A percentile compares a stretch with the other conserved stretches of the same genome.
Conservation (phyloP, 2,888 invertebrate genomes). For the Xylota sylvarum region DNA sequence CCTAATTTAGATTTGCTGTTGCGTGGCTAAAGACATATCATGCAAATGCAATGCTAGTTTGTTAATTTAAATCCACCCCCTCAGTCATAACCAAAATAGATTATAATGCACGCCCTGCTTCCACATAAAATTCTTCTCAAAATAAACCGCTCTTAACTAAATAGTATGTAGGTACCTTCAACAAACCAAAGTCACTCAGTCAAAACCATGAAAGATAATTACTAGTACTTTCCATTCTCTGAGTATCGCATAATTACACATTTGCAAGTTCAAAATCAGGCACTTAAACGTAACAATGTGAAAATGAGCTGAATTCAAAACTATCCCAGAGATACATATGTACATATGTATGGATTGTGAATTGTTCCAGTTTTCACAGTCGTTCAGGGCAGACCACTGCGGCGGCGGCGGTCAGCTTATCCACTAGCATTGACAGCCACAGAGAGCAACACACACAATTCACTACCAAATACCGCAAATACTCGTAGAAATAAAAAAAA, state of each 20-base stretch:
- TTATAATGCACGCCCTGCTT: too few relatives aligned
- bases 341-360: not conserved
- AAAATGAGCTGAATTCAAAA: slow-evolving; percentile 6
- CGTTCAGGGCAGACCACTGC: not conserved
- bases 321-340: not conserved
- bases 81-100: too few relatives aligned
- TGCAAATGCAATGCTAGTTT: too few relatives aligned
- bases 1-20: too few relatives aligned
- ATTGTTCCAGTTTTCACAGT: slow-evolving; percentile 23
- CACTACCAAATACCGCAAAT: slow-evolving; percentile 20
- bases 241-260: slow-evolving; percentile 30
- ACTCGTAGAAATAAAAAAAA: slow-evolving; percentile 1
- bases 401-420: slow-evolving; percentile 7
- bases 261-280: slow-evolving; percentile 30
- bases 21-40: too few relatives aligned
- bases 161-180: not conserved
- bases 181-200: slow-evolving; percentile 22
- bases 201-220: slow-evolving; percentile 29
- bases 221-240: slow-evolving; percentile 20
- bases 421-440: slow-evolving; percentile 25
- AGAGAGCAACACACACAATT: not conserved
- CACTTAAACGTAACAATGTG: slow-evolving; percentile 40
- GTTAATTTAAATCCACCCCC: too few relatives aligned
- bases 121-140: too few relatives aligned
- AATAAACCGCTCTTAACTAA: too few relatives aligned